phyloP scores from a whole-genome alignment of 1,140 invertebrate genomes.

The Globodera rostochiensis region DNA sequence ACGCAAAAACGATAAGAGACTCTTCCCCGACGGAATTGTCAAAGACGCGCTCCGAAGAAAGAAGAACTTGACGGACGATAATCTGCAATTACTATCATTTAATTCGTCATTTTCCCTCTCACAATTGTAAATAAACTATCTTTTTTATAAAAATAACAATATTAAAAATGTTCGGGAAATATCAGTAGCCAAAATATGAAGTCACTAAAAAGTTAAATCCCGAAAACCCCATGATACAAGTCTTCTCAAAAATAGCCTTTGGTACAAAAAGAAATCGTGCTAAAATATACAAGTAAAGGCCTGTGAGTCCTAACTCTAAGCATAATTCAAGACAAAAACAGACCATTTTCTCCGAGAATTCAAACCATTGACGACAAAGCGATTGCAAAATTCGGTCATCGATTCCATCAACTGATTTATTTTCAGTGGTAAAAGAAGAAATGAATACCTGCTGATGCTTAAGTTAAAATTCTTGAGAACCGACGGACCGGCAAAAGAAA shows the following conservation, averaged over 20 bases:
- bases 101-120: too few relatives aligned
- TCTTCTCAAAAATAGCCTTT: too few relatives aligned
- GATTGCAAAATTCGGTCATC: not conserved
- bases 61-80: slow-evolving; percentile 3
- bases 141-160: too few relatives aligned
- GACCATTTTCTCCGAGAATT: slow-evolving; percentile 5
- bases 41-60: slow-evolving; percentile 12
- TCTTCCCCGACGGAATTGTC: slow-evolving; percentile 9
- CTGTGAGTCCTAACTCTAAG: too few relatives aligned
- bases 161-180: too few relatives aligned
- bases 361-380: not conserved
- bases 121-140: too few relatives aligned
- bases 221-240: too few relatives aligned
- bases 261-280: too few relatives aligned
- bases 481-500: too few relatives aligned
- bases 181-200: too few relatives aligned
- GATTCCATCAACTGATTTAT: not conserved
- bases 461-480: not conserved
- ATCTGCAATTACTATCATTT: not conserved
- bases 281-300: too few relatives aligned
- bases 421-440: not conserved
- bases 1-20: slow-evolving; percentile 5
- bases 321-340: not conserved
- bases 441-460: not conserved
- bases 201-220: too few relatives aligned